Evolutionary conservation across 2,113 vertebrate genomes (phyloP).

Genomic region (Oryzias celebensis): DNA sequence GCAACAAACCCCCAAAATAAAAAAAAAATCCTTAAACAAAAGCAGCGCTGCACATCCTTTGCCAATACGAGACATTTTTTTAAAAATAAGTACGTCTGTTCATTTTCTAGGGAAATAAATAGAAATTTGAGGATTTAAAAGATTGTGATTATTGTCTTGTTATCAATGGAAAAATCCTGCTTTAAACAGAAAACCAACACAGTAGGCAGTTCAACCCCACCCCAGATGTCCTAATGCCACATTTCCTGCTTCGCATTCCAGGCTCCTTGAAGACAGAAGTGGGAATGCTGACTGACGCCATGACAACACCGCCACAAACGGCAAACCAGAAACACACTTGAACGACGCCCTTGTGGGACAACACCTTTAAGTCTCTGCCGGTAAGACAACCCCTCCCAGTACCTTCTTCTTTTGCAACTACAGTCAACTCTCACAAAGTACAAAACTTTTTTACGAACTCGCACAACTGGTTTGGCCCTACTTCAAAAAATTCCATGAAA

Average conservation of each 20-base stretch:
- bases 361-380: constrained; percentile 30
- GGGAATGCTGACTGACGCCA: constrained; percentile 39
- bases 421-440: constrained; percentile 34
- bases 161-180: too few relatives aligned
- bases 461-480: constrained; percentile 41
- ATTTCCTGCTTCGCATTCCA: not conserved
- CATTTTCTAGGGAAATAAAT: too few relatives aligned
- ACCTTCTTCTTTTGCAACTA: constrained; percentile 44
- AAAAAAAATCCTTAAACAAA: too few relatives aligned
- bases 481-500: constrained; percentile 41
- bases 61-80: too few relatives aligned
- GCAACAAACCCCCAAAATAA: too few relatives aligned
- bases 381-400: constrained; percentile 45
- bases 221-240: not conserved
- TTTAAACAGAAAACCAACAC: too few relatives aligned
- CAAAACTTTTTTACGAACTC: constrained; percentile 28
- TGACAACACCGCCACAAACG: constrained; percentile 25
- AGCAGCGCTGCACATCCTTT: too few relatives aligned
- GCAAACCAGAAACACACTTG: constrained; percentile 21
- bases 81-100: too few relatives aligned
- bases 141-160: too few relatives aligned
- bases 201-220: too few relatives aligned
- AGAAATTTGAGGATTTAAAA: too few relatives aligned
- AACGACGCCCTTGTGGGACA: constrained; percentile 35
- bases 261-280: constrained; percentile 32